Evolutionary conservation across 2,888 invertebrate genomes (phyloP), one percentile per base, ranked within the genome.

Genomic region (Disparrhopalites patrizii): DNA sequence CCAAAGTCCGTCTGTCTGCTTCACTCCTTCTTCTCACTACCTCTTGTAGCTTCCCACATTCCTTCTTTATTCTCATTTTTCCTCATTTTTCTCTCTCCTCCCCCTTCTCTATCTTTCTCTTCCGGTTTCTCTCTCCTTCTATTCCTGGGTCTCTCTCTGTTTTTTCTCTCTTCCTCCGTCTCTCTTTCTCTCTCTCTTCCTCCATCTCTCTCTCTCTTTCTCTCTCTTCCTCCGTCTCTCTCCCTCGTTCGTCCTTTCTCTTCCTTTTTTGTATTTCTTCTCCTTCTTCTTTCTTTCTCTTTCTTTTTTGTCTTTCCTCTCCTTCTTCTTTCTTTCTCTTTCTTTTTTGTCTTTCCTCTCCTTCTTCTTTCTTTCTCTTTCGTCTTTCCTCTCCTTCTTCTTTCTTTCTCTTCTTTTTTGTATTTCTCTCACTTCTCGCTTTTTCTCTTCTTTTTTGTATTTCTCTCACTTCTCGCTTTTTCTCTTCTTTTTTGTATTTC

Each of bases 211-310:
- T 51, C 27, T 25, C 7, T 31, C 54, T 28, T 54, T 31, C 54
- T 36, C 18, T 55, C 33, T 55, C 31, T 55, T 31, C 18, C 10
- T 33, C 55, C n/a, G n/a, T n/a, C n/a, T n/a, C n/a, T n/a, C n/a
- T n/a, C n/a, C n/a, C n/a, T n/a, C n/a, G n/a, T n/a, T n/a, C n/a
- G n/a, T n/a, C n/a, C n/a, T n/a, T n/a, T 55, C 50, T 50, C 15
- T 23, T 28, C 2, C 52, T n/a, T 52, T 3, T 52, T 7, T 27
- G 10, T 51, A 8, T 23, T 3, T 27, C 13, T 5, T 51, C 51
- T 10, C 51, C 5, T 43, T n/a, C 15, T 43, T 43, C 15, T 20
- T 18, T 18, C 51, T 23, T 47, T n/a, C 7, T 18, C 20, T n/a
- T n/a, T n/a, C n/a, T n/a, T n/a, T n/a, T n/a, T n/a, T n/a, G n/a